Evolutionary conservation across 2,888 invertebrate species (phyloP), one percentile per base, ranked within the genome.

Genomic region (Dasysyrphus tricinctus): DNA sequence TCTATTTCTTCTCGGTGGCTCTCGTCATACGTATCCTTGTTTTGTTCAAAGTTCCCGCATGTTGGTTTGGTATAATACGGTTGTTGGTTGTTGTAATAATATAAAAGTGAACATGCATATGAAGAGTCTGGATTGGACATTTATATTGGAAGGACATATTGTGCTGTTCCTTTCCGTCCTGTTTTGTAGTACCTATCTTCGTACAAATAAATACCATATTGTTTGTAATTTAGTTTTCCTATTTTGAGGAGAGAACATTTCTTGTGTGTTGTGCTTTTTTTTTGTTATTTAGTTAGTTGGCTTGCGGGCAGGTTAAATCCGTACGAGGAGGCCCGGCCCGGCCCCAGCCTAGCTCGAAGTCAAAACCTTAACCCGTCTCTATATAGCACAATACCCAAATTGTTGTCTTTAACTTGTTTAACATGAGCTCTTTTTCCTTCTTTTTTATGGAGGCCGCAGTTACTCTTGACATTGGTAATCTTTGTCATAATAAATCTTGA

Each of bases 381-480:
- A 5, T 24, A 51, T 8, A 51, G 16, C 59, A 57, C 82, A 86
- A 86, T 47, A 59, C 79, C 75, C 37, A 79, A 78, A 82, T 78
- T 82, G 82, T 86, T 86, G 86, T 86, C 78, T 79, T 79, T 72
- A 82, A 82, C 78, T 78, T 86, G 82, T 82, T 82, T 51, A 69
- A 82, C 86, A 82, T 75, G 75, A 54, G 42, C 37, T 51, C 57
- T 75, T 47, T 42, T 42, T 76, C 51, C 70, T 80, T 59, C 34
- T 11, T 76, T 72, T 61, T 72, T 82, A 79, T 86, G 47, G 56
- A 57, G 54, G 34, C 65, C 57, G 49, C 56, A 61, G 61, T 72
- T 82, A 86, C 78, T 82, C 86, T 86, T 82, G 82, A 82, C 86
- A 86, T 86, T 86, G 81, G 81, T 82, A 86, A 86, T 86, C 78